These are phyloP conservation scores for Epiblema foenella DNA, from an alignment of 2,888 invertebrate species.

Conservation along the genomic window DNA sequence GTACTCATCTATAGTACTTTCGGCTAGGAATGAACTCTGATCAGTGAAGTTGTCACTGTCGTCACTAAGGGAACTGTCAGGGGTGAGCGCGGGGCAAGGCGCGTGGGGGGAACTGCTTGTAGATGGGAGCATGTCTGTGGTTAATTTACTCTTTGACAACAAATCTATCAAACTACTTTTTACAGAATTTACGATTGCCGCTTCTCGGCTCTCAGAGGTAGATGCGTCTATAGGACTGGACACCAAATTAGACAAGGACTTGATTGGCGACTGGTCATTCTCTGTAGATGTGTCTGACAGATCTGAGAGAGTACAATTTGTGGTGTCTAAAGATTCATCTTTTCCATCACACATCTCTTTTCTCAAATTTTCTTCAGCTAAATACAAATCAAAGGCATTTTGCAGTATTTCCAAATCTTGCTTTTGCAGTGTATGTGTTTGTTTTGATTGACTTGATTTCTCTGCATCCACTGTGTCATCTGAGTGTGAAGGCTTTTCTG, in stretches of 20 bases:
- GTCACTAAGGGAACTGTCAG: constrained; percentile 77
- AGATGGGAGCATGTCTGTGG: constrained; percentile 68
- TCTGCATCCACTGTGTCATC: constrained; percentile 60
- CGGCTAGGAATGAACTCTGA: constrained; percentile 79
- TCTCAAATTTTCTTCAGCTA: constrained; percentile 69
- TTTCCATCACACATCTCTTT: constrained; percentile 56
- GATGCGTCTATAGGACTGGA: constrained; percentile 81
- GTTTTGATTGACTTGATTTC: constrained; percentile 57
- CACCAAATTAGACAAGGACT: constrained; percentile 86
- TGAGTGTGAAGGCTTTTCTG: constrained; percentile 62
- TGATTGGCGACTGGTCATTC: constrained; percentile 85
- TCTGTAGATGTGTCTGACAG: constrained; percentile 67
- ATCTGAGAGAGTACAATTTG: constrained; percentile 70
- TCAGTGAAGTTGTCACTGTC: constrained; percentile 79
- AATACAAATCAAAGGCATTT: constrained; percentile 77
- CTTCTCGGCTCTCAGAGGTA: constrained; percentile 63
- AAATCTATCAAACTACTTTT: constrained; percentile 79
- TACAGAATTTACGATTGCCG: constrained; percentile 67
- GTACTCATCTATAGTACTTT: constrained; percentile 80
- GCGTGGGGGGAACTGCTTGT: constrained; percentile 65
- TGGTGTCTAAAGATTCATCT: constrained; percentile 65
- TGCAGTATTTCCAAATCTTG: constrained; percentile 79
- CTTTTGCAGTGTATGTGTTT: constrained; percentile 64
- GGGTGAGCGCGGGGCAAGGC: constrained; percentile 66
- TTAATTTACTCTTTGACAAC: constrained; percentile 70